Evolutionary conservation across 2,888 invertebrate genomes (phyloP).

Genomic region (Anticlea derivata): DNA sequence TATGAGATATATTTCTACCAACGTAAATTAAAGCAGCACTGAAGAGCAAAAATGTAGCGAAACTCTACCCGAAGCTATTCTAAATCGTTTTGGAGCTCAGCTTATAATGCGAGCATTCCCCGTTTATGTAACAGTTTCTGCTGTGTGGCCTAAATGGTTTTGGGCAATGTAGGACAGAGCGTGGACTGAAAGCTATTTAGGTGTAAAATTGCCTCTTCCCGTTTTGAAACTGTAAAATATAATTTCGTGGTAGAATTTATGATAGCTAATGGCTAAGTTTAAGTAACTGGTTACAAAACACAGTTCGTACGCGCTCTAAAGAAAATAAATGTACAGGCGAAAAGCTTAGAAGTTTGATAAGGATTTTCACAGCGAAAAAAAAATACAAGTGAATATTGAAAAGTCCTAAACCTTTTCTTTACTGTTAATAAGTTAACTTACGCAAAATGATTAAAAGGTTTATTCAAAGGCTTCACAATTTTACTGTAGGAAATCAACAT

Average conservation of each 20-base stretch:
- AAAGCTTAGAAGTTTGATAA: too few species aligned
- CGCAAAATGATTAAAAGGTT: too few species aligned
- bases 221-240: slow-evolving; percentile 17
- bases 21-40: background rate
- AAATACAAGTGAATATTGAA: too few species aligned
- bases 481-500: too few species aligned
- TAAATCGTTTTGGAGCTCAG: slow-evolving; percentile 13
- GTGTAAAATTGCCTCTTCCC: slow-evolving; percentile 19
- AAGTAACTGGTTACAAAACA: too few species aligned
- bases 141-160: slow-evolving; percentile 16
- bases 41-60: background rate
- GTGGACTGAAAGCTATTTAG: slow-evolving; percentile 13
- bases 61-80: background rate
- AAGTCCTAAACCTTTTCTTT: too few species aligned
- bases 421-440: too few species aligned
- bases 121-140: slow-evolving; percentile 18
- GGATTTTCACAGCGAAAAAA: too few species aligned
- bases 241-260: background rate
- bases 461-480: too few species aligned
- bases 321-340: too few species aligned
- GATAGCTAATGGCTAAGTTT: background rate
- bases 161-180: slow-evolving; percentile 19
- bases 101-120: slow-evolving; percentile 12
- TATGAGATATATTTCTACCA: too few species aligned
- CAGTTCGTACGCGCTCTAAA: too few species aligned